Evolutionary conservation across 2,113 vertebrate genomes (phyloP).

Genomic region (Spheniscus mendiculus): DNA sequence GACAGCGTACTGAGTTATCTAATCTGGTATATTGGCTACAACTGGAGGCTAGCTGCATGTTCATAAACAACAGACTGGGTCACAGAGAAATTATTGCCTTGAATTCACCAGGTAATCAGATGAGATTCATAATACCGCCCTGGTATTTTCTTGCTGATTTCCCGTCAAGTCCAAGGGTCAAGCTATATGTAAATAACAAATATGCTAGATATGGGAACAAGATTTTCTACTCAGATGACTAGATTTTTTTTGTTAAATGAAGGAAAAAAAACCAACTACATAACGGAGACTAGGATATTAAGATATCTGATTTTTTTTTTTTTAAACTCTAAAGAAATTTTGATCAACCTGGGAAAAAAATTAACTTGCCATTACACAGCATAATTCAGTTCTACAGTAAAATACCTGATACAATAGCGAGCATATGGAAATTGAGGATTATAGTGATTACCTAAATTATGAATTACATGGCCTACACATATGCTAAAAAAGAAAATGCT

Average conservation of each 20-base stretch:
- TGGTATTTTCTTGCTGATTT: neutral
- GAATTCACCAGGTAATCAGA: neutral
- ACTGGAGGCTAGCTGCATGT: too few relatives aligned
- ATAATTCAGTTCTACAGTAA: neutral
- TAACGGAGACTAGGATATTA: neutral
- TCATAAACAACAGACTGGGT: neutral
- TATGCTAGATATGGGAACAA: neutral
- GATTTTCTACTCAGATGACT: neutral
- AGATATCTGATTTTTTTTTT: neutral
- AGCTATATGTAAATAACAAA: neutral
- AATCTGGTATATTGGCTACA: neutral
- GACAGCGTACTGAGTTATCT: neutral
- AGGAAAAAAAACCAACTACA: accelerated
- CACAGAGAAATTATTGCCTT: neutral
- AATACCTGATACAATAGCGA: neutral
- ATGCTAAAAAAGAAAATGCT: neutral
- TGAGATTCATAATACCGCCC: neutral
- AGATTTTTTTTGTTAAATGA: neutral
- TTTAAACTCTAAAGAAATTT: neutral
- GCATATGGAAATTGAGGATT: neutral
- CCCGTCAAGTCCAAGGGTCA: neutral
- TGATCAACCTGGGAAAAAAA: neutral
- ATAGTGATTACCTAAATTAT: neutral
- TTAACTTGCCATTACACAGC: neutral
- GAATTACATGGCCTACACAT: neutral